Conservation (phyloP, 2,797 vertebrate species). For the Megalops cyprinoides region DNA sequence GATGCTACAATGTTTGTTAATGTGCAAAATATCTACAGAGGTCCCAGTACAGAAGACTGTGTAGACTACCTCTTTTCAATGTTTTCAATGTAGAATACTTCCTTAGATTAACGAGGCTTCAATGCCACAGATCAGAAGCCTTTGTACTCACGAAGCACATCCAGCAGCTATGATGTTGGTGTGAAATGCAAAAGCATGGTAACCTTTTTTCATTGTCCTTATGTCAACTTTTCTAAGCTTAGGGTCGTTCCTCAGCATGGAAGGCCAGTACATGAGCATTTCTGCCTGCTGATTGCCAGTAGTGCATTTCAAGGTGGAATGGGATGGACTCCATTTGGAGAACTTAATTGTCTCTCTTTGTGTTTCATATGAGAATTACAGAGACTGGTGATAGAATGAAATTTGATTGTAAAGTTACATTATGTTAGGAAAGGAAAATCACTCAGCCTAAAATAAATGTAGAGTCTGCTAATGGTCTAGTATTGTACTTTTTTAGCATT, state of each 20-base stretch:
- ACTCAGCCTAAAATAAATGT: constrained; percentile 30
- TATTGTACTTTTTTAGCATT: constrained; percentile 26
- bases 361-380: constrained; percentile 28
- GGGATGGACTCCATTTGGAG: constrained; percentile 16
- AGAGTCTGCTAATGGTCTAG: constrained; percentile 7
- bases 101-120: neutral
- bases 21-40: too few species aligned
- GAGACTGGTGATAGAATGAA: constrained; percentile 10
- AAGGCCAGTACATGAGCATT: neutral
- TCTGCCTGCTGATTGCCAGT: neutral
- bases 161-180: too few species aligned
- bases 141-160: too few species aligned
- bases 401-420: constrained; percentile 20
- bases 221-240: constrained; percentile 12
- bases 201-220: constrained; percentile 17
- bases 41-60: too few species aligned
- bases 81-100: neutral
- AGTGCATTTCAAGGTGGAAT: constrained; percentile 22
- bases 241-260: constrained; percentile 1
- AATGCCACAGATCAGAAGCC: neutral
- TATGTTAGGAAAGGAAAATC: constrained; percentile 2
- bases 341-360: constrained; percentile 26
- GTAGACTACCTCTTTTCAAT: too few species aligned
- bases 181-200: constrained; percentile 3
- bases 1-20: too few species aligned